These are phyloP conservation scores for Leptopilina drosophilae DNA, from an alignment of 2,888 invertebrate genomes.

Conservation along the genomic window DNA sequence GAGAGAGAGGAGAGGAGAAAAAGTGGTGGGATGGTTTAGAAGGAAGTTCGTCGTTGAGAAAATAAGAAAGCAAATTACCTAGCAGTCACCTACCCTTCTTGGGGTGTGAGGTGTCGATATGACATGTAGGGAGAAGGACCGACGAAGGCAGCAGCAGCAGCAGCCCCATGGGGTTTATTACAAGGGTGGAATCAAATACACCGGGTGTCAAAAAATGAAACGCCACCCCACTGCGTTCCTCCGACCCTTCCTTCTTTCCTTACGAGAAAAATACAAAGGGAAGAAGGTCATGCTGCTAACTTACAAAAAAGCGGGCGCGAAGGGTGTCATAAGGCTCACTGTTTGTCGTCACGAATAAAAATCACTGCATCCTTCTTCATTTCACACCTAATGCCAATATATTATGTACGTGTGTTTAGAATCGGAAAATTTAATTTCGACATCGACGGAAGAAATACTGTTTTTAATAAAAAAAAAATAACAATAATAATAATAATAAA, in stretches of 20 bases:
- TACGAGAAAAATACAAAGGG: slow-evolving; percentile 55
- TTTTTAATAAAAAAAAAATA: too few species aligned
- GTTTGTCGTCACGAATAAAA: slow-evolving; percentile 8
- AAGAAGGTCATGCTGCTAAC: slow-evolving; percentile 66
- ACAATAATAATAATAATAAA: too few species aligned
- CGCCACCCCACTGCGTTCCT: slow-evolving; percentile 65
- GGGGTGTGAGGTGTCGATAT: slow-evolving; percentile 75
- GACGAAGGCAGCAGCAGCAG: slow-evolving; percentile 66
- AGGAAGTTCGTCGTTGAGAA: slow-evolving; percentile 64
- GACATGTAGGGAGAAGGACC: slow-evolving; percentile 71
- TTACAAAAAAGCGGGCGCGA: slow-evolving; percentile 57
- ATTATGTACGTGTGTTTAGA: too few species aligned
- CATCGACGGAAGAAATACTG: too few species aligned
- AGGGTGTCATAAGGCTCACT: slow-evolving; percentile 12
- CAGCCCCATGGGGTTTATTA: slow-evolving; percentile 75
- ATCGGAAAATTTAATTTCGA: too few species aligned
- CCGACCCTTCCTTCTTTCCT: slow-evolving; percentile 53
- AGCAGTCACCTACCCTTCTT: slow-evolving; percentile 69
- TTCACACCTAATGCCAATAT: slow-evolving; percentile 1
- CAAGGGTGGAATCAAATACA: slow-evolving; percentile 77
- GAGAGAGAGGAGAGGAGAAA: too few species aligned
- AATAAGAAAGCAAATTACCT: slow-evolving; percentile 76
- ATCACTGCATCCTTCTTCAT: background rate
- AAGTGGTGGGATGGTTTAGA: background rate
- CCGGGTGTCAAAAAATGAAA: slow-evolving; percentile 77